Conservation (phyloP, 30 jellyfish, hydroid and myxozoan genomes). For the Mastigias papua region DNA sequence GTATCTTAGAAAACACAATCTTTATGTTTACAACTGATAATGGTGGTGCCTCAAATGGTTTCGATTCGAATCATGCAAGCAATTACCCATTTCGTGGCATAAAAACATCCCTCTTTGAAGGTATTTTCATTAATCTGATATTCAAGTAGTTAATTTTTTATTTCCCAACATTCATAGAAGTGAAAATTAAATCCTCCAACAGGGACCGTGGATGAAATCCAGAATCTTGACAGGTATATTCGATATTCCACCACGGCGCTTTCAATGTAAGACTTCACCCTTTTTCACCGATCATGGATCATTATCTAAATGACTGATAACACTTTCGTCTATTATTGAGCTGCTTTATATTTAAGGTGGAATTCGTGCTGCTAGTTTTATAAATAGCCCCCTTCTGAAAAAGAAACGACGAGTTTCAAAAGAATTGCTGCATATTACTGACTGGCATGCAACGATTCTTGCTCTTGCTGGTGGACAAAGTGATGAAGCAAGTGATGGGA, state of each 20-base stretch:
- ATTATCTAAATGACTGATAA: too few relatives aligned
- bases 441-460: constrained; percentile 79
- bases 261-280: too few relatives aligned
- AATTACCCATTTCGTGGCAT: constrained; percentile 82
- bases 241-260: too few relatives aligned
- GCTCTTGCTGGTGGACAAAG: constrained; percentile 70
- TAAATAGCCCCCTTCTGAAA: constrained; percentile 62
- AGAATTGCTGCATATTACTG: constrained; percentile 70
- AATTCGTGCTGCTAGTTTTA: constrained; percentile 74
- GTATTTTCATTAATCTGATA: too few relatives aligned
- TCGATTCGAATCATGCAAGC: constrained; percentile 77
- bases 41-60: constrained; percentile 84
- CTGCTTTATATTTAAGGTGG: constrained; percentile 82
- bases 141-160: too few relatives aligned
- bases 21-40: constrained; percentile 79
- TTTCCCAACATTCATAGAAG: too few relatives aligned
- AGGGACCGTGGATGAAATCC: too few relatives aligned
- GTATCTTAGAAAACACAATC: constrained; percentile 62
- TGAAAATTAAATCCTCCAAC: too few relatives aligned
- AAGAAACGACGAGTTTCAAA: constrained; percentile 51
- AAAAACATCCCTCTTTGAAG: constrained; percentile 82
- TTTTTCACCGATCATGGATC: background rate
- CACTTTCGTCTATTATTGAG: too few relatives aligned
- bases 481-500: constrained; percentile 66
- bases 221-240: too few relatives aligned